These are phyloP conservation scores for Phyto melanocephala DNA, from an alignment of 2,888 invertebrate genomes.

Conservation along the genomic window DNA sequence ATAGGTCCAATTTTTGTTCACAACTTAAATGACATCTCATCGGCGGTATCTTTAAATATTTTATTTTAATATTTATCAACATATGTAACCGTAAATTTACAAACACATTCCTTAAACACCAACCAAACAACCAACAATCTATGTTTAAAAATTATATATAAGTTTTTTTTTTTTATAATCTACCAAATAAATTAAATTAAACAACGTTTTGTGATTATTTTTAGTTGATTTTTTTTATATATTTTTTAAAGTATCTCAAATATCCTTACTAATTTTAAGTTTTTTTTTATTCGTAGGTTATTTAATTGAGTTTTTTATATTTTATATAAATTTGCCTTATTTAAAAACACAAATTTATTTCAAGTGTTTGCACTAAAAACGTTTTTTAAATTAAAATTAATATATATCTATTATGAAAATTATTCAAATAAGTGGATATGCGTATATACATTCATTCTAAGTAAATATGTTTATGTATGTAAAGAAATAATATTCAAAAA, in stretches of 20 bases:
- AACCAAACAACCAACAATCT: neutral
- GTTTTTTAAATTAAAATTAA: constrained; percentile 38
- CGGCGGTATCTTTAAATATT: constrained; percentile 5
- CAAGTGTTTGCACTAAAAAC: constrained; percentile 51
- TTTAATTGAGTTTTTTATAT: no score
- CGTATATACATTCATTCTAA: no score
- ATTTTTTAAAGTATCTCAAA: constrained; percentile 16
- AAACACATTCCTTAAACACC: constrained; percentile 41
- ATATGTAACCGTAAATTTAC: neutral
- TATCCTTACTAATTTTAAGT: constrained; percentile 49
- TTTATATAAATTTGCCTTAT: neutral
- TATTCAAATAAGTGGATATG: constrained; percentile 33
- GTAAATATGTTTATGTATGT: constrained; percentile 27
- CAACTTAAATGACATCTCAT: constrained; percentile 41
- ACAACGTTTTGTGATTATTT: constrained; percentile 53
- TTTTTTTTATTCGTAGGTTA: constrained; percentile 16
- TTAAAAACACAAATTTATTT: constrained; percentile 2
- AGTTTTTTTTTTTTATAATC: constrained; percentile 52
- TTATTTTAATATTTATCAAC: neutral
- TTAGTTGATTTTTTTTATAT: constrained; percentile 44
- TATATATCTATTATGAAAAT: constrained; percentile 31
- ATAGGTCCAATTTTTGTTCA: constrained; percentile 54
- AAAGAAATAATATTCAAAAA: constrained; percentile 37
- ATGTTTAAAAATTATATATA: constrained; percentile 25
- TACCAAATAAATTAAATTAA: constrained; percentile 58